phyloP scores from a whole-genome alignment of 2,113 vertebrate species.

The Procapra przewalskii region DNA sequence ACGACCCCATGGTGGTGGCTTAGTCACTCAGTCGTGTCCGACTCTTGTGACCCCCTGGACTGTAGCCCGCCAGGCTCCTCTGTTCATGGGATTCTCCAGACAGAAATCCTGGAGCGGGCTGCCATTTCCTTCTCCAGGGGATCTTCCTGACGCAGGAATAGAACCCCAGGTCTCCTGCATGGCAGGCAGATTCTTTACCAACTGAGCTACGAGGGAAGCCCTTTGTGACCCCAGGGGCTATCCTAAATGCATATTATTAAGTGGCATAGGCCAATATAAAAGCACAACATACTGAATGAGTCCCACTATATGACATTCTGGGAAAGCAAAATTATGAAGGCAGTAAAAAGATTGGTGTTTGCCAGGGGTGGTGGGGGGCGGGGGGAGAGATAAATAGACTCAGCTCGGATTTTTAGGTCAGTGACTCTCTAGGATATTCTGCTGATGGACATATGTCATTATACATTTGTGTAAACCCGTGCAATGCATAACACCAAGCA shows the following conservation, averaged over 20 bases:
- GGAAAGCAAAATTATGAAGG: neutral
- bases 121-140: neutral
- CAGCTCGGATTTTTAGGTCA: neutral
- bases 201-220: neutral
- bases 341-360: neutral
- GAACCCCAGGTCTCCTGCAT: neutral
- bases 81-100: neutral
- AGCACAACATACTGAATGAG: neutral
- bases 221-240: neutral
- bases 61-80: neutral
- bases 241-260: neutral
- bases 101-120: neutral
- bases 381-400: neutral
- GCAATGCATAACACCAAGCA: neutral
- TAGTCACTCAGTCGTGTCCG: neutral
- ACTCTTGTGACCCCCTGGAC: neutral
- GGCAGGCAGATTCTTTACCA: neutral
- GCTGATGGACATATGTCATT: no score
- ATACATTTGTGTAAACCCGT: neutral
- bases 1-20: neutral
- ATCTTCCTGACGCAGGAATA: accelerated
- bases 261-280: neutral
- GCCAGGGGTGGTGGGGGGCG: no score
- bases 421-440: neutral
- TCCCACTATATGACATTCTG: neutral